Evolutionary conservation across 2,113 vertebrate genomes (phyloP), one percentile per base, ranked within the genome.

Genomic region (Odontophorus gujanensis): DNA sequence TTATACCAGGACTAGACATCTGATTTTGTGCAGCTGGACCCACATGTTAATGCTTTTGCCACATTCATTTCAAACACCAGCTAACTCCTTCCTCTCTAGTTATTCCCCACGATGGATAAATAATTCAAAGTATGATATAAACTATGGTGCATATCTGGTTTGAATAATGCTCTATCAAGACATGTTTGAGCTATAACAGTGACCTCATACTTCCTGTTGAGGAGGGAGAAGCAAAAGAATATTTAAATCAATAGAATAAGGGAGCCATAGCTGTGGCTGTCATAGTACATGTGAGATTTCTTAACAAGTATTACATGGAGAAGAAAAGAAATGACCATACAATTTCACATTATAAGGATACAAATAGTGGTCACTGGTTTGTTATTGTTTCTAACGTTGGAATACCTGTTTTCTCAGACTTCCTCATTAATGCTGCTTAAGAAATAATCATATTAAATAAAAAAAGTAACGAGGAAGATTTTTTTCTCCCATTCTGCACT

Each of bases 131-230:
- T 93, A 90, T 7, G 80, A 77, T 92, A 81, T 92, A 94, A 94
- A 91, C 51, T 78, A 84, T 74, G 73, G 91, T 86, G 87, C 58
- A 69, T 94, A 96, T 95, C 94, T 96, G 92, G 78, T 92, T 72
- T 83, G 86, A 96, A 86, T 67, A 96, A 91, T 89, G 81, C 91
- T 97, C 92, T 93, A 92, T 93, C 78, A 95, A 97, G 96, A 91
- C 6, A 17, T 58, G 84, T 87, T 94, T 81, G 90, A 95, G 94
- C 86, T 97, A 34, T 74, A 89, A 69, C 87, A 73, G 85, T 98
- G 97, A 98, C 93, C 95, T 98, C 97, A 98, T 97, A 79, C 93
- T 97, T 98, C 97, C 97, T 97, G 82, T 95, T 89, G 94, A 93
- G 79, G 61, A 93, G 61, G 69, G 96, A 96, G 89, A 97, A 96